A percentile compares a stretch with the other conserved stretches of the same genome.
Evolutionary conservation across 2,113 vertebrate species (phyloP).

Genomic region (Pyxicephalus adspersus): DNA sequence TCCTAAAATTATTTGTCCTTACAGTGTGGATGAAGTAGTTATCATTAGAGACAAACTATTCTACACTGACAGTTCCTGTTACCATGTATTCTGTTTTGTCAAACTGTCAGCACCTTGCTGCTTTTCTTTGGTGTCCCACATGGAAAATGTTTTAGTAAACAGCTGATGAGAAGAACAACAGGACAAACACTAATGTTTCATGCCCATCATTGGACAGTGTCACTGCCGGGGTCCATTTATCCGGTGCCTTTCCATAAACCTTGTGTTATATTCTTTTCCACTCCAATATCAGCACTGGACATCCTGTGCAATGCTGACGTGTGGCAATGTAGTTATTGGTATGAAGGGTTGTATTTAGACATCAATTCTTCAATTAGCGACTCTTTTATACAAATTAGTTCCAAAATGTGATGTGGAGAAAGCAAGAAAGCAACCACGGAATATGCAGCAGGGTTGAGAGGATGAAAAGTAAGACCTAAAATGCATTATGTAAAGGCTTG

Average conservation of each 20-base stretch:
- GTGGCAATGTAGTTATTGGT: no score
- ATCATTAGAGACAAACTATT: constrained; percentile 16
- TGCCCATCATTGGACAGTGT: constrained; percentile 28
- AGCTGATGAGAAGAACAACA: constrained; percentile 26
- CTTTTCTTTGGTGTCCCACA: constrained; percentile 38
- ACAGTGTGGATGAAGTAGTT: constrained; percentile 1
- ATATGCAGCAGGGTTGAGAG: no score
- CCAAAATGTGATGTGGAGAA: no score
- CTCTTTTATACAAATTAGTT: no score
- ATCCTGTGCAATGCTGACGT: background rate
- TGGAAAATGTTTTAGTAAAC: constrained; percentile 53
- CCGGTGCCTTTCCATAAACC: constrained; percentile 3
- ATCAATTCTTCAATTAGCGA: no score
- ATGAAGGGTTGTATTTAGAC: no score
- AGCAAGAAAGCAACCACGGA: no score
- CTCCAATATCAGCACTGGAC: background rate
- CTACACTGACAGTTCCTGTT: background rate
- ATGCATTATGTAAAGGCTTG: no score
- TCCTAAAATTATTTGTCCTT: background rate
- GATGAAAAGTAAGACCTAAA: no score
- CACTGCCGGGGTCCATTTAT: constrained; percentile 14
- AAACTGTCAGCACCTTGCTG: constrained; percentile 40
- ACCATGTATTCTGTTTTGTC: constrained; percentile 36
- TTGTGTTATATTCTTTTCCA: background rate
- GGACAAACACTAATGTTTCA: constrained; percentile 45